Conservation (phyloP, 2,888 invertebrate genomes). For the Geotrupes spiniger region DNA sequence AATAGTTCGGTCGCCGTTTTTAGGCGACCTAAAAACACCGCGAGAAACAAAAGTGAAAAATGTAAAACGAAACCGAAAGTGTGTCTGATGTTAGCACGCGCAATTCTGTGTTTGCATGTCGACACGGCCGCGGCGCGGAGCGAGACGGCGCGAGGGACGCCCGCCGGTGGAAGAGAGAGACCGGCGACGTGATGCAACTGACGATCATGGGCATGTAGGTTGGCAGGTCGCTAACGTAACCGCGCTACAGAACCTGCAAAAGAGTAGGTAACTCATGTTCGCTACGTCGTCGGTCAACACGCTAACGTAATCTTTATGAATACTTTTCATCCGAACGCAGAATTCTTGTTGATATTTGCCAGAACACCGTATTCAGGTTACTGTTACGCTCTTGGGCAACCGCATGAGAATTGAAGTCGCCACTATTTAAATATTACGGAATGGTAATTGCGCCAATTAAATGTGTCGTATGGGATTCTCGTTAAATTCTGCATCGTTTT, state of each 20-base stretch:
- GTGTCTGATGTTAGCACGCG: constrained; percentile 18
- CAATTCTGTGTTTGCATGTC: constrained; percentile 18
- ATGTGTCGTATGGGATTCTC: too few relatives aligned
- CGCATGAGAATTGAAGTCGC: constrained; percentile 1
- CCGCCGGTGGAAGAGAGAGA: constrained; percentile 20
- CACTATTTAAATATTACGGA: not conserved
- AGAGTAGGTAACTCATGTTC: constrained; percentile 3
- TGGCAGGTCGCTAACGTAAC: constrained; percentile 40
- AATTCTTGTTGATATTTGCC: constrained; percentile 15
- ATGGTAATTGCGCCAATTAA: too few relatives aligned
- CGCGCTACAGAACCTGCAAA: constrained; percentile 13
- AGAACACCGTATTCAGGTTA: constrained; percentile 17
- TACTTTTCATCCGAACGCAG: constrained; percentile 2
- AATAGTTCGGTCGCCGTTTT: not conserved
- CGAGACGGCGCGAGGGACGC: constrained; percentile 9
- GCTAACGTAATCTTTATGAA: constrained; percentile 5
- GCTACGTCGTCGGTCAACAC: constrained; percentile 2
- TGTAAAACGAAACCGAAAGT: constrained; percentile 22
- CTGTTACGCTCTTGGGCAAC: constrained; percentile 13
- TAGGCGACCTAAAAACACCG: not conserved
- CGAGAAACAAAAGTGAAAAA: constrained; percentile 6
- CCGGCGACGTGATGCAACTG: constrained; percentile 39
- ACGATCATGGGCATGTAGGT: constrained; percentile 45
- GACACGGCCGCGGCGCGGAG: constrained; percentile 14
- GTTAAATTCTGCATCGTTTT: too few relatives aligned